Evolutionary conservation across 2,113 vertebrate genomes (phyloP).

Genomic region (Percina caprodes): DNA sequence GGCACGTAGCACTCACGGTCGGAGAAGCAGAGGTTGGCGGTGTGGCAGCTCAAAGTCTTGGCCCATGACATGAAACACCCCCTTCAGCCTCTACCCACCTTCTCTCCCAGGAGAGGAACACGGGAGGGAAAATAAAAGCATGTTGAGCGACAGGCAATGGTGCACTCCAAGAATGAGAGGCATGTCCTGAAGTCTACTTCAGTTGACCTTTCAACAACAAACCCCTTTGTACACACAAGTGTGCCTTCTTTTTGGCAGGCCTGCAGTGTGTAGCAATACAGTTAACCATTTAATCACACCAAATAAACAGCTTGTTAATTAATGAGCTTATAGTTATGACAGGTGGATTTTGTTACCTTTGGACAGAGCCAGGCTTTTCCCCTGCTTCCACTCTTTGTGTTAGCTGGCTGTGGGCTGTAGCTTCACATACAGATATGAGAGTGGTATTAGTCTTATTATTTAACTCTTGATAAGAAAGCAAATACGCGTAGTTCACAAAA

Average conservation of each 20-base stretch:
- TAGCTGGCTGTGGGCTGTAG: background rate
- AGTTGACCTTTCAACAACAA: conserved; percentile 39
- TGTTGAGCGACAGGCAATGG: conserved; percentile 70
- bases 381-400: background rate
- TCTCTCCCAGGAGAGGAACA: conserved; percentile 43
- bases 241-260: background rate
- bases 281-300: background rate
- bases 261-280: background rate
- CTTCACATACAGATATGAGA: background rate
- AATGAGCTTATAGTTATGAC: background rate
- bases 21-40: conserved; percentile 49
- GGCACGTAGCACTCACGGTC: conserved; percentile 48
- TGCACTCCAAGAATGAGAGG: conserved; percentile 79
- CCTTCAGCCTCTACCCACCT: conserved; percentile 9
- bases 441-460: background rate
- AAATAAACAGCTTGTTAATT: background rate
- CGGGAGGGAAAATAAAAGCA: conserved; percentile 66
- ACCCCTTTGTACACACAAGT: background rate
- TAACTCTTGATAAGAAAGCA: background rate
- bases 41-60: conserved; percentile 46
- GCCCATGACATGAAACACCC: conserved; percentile 35
- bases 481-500: background rate
- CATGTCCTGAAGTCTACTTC: conserved; percentile 68
- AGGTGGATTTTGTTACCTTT: background rate
- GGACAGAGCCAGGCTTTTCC: background rate